Evolutionary conservation across 53 echinoderm and acorn worm genomes (phyloP), one percentile per base, ranked within the genome.

Genomic region (Actinopyga echinites): DNA sequence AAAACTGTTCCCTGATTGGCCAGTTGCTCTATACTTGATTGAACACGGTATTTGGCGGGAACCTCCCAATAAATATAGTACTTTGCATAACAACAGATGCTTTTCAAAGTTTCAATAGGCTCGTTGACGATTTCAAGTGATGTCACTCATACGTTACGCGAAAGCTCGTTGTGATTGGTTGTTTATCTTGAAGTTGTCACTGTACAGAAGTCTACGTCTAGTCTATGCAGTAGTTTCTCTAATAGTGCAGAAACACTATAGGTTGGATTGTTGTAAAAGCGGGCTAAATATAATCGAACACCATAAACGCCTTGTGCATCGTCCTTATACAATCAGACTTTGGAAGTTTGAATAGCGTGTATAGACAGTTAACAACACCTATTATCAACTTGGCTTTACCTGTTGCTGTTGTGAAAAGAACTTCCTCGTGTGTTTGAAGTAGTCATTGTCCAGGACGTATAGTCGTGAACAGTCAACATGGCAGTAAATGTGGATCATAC

Each of bases 321-420:
- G 77, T 55, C 54, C 77, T 55, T 77, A 77, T 77, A 77, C 77
- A 77, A 77, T 77, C 77, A 77, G 77, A 77, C 77, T 77, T 77
- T 77, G 77, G n/a, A 77, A 77, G 77, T 77, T 77, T 77, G 77
- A 77, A 77, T 77, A 77, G 77, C 77, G 77, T 77, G 77, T 77
- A 77, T 77, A 77, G 77, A 45, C 77, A 32, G 77, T 77, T 77
- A 77, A 77, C 77, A 77, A 77, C 77, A 77, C 77, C 77, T 77
- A 77, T 77, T 77, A 77, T 77, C 77, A 77, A 77, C 54, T 77
- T 77, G 54, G 77, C 77, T 77, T 77, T 77, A 77, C 77, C 54
- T 77, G 77, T 77, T 77, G 77, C 77, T 77, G 77, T 77, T 56
- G 77, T 77, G 77, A 77, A 77, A 77, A 77, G 56, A 77, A 56